phyloP scores from a whole-genome alignment of 2,888 invertebrate species.

The Apantesis nais region DNA sequence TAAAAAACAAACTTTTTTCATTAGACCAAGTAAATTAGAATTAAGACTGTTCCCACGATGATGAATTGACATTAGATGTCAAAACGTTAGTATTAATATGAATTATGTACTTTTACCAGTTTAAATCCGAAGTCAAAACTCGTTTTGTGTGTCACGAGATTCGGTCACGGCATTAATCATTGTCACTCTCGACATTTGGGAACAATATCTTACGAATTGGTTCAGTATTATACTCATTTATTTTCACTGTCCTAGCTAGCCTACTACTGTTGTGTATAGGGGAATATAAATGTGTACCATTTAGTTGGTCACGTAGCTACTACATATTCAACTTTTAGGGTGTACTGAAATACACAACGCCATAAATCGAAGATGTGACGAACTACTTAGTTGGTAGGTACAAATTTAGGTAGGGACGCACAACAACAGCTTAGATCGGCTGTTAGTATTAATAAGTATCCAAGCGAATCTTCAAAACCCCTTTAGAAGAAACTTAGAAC shows the following conservation, averaged over 20 bases:
- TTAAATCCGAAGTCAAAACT: constrained; percentile 14
- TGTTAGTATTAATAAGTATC: not conserved
- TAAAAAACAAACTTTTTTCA: too few relatives aligned
- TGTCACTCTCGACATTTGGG: constrained; percentile 25
- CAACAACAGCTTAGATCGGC: not conserved
- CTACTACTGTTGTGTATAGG: not conserved
- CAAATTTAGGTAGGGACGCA: not conserved
- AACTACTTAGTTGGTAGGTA: not conserved
- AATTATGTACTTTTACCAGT: constrained; percentile 1
- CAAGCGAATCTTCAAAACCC: not conserved
- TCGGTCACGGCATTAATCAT: constrained; percentile 28
- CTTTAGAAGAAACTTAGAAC: not conserved
- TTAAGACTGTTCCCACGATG: not conserved
- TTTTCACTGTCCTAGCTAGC: constrained; percentile 1
- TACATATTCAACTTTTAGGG: not conserved
- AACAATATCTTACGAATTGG: constrained; percentile 14
- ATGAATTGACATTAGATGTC: not conserved
- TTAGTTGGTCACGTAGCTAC: not conserved
- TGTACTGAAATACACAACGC: not conserved
- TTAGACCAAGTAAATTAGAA: not conserved
- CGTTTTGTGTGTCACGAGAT: constrained; percentile 20
- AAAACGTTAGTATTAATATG: not conserved
- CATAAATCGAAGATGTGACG: not conserved
- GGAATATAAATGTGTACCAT: not conserved
- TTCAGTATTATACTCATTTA: constrained; percentile 9